Percentiles rank a stretch among this genome's conserved stretches.
These are phyloP conservation scores for Belonocnema kinseyi DNA, from an alignment of 1,140 invertebrate genomes.

Conservation along the genomic window DNA sequence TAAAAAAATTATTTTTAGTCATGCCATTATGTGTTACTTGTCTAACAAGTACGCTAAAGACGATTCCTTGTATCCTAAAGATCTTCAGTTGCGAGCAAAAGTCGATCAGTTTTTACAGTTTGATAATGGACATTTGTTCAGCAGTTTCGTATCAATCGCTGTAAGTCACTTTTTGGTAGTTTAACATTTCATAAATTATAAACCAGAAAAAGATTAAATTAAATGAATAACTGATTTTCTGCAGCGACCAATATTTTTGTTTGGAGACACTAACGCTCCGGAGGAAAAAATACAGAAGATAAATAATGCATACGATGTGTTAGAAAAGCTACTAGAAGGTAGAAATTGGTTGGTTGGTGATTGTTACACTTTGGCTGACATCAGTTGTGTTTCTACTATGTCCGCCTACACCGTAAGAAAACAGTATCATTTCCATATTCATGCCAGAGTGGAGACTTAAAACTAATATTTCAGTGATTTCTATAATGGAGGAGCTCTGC, in stretches of 20 bases:
- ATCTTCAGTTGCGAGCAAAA: conserved; percentile 79
- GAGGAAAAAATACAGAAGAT: not conserved
- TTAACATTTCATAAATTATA: conserved; percentile 21
- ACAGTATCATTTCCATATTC: too few relatives aligned
- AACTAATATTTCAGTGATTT: too few relatives aligned
- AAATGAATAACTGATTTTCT: not conserved
- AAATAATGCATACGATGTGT: not conserved
- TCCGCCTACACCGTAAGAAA: too few relatives aligned
- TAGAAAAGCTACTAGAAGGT: conserved; percentile 44
- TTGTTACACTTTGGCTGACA: conserved; percentile 50
- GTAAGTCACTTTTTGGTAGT: conserved; percentile 40
- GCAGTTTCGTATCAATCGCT: conserved; percentile 19
- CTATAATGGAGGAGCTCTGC: too few relatives aligned
- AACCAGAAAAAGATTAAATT: not conserved
- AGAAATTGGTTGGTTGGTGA: conserved; percentile 55
- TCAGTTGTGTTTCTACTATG: too few relatives aligned
- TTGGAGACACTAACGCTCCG: accelerated
- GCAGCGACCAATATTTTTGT: not conserved
- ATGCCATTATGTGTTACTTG: conserved; percentile 83
- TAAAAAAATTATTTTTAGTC: conserved; percentile 68
- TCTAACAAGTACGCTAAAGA: conserved; percentile 82
- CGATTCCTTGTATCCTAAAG: conserved; percentile 81
- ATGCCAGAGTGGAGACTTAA: too few relatives aligned
- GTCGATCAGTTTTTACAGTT: conserved; percentile 85
- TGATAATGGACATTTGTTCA: conserved; percentile 81